phyloP scores from a whole-genome alignment of 2,113 vertebrate genomes.

The Erythrolamprus reginae region DNA sequence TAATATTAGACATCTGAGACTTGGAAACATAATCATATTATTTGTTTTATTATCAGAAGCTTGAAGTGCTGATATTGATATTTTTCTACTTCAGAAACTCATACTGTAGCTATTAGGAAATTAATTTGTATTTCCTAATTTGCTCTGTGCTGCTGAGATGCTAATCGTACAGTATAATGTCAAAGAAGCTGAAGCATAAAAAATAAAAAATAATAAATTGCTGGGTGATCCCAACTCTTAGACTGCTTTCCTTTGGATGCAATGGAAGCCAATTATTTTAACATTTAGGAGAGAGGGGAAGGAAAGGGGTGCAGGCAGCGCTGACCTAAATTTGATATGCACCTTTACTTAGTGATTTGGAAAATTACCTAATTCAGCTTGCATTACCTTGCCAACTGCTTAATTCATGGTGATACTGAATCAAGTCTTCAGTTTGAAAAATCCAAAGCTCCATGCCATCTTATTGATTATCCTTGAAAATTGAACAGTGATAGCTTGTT shows the following conservation, averaged over 20 bases:
- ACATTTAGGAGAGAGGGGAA: not conserved
- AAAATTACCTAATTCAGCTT: not conserved
- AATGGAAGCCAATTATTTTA: not conserved
- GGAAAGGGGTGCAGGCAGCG: not conserved
- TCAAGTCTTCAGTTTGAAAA: not conserved
- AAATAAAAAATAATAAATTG: not conserved
- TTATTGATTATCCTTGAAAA: not conserved
- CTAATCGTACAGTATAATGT: not conserved
- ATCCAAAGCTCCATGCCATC: not conserved
- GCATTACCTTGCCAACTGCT: no score
- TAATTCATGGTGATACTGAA: not conserved
- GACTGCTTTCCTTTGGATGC: not conserved
- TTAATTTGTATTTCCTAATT: slow-evolving; percentile 19
- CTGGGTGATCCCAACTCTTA: not conserved
- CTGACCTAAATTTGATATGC: not conserved
- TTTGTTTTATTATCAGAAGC: slow-evolving; percentile 23
- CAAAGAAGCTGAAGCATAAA: not conserved
- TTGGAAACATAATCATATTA: slow-evolving; percentile 8
- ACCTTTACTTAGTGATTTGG: not conserved
- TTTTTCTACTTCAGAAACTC: slow-evolving; percentile 15
- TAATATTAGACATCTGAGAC: not conserved
- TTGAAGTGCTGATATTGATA: slow-evolving; percentile 2
- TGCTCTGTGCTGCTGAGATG: not conserved
- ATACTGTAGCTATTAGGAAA: slow-evolving; percentile 13
- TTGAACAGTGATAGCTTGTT: not conserved